phyloP scores from a whole-genome alignment of 1,140 invertebrate species.

The Antheraea pernyi region DNA sequence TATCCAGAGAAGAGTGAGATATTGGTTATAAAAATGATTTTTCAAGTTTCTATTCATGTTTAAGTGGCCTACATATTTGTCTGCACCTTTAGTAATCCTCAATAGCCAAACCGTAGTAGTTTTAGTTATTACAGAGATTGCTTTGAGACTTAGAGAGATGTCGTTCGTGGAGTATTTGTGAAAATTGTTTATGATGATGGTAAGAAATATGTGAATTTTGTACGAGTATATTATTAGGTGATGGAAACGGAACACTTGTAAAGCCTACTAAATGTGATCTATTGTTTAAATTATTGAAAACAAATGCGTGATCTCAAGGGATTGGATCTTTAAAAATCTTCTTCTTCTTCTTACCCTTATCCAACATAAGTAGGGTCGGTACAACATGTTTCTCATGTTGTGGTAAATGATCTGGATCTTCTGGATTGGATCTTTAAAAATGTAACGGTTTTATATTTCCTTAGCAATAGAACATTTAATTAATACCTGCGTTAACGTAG shows the following conservation, averaged over 20 bases:
- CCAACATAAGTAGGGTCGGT: too few species aligned
- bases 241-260: conserved; percentile 27
- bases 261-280: conserved; percentile 67
- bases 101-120: conserved; percentile 50
- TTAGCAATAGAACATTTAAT: neutral
- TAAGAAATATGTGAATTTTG: conserved; percentile 30
- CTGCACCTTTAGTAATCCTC: conserved; percentile 27
- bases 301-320: conserved; percentile 62
- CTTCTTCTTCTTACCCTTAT: too few species aligned
- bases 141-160: conserved; percentile 22
- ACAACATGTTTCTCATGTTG: too few species aligned
- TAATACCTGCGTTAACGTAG: neutral
- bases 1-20: conserved; percentile 1
- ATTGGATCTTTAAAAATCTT: conserved; percentile 47
- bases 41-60: conserved; percentile 42
- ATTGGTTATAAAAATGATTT: conserved; percentile 10
- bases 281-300: conserved; percentile 42
- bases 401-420: too few species aligned
- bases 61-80: conserved; percentile 52
- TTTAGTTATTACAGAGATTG: conserved; percentile 35
- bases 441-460: conserved; percentile 35
- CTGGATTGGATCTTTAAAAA: conserved; percentile 47
- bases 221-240: conserved; percentile 3
- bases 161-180: conserved; percentile 11
- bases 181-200: conserved; percentile 7